A percentile compares a stretch with the other conserved stretches of the same genome.
These are phyloP conservation scores for Zophobas morio DNA, from an alignment of 1,140 invertebrate species.

Conservation along the genomic window DNA sequence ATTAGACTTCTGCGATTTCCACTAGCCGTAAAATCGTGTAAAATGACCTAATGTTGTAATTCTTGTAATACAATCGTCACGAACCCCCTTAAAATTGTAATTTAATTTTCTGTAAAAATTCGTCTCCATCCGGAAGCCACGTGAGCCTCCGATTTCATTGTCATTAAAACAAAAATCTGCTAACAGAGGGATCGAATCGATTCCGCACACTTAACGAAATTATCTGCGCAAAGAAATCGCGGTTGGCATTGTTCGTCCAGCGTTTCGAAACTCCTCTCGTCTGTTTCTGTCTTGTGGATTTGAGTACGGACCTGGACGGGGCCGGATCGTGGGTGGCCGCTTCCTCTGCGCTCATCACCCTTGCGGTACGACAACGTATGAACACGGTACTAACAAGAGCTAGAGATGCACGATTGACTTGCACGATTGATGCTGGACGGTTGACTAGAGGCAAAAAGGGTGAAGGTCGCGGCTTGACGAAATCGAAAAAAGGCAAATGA, in stretches of 20 bases:
- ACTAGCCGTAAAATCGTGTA: too few relatives aligned
- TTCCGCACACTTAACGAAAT: conserved; percentile 28
- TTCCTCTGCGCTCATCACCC: conserved; percentile 48
- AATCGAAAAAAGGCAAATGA: conserved; percentile 18
- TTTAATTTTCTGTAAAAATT: not conserved
- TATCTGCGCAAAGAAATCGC: conserved; percentile 10
- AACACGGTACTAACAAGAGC: conserved; percentile 55
- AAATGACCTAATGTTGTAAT: not conserved
- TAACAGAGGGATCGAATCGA: conserved; percentile 18
- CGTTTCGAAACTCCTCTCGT: not conserved
- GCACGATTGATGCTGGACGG: conserved; percentile 45
- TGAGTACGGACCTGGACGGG: conserved; percentile 48
- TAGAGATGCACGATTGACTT: conserved; percentile 57
- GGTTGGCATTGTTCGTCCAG: not conserved
- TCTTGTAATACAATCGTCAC: conserved; percentile 3
- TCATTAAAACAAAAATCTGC: conserved; percentile 32
- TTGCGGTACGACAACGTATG: conserved; percentile 54
- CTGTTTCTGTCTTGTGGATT: conserved; percentile 4
- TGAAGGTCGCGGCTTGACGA: conserved; percentile 10
- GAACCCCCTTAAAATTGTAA: conserved; percentile 1
- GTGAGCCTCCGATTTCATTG: conserved; percentile 26
- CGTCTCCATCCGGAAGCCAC: conserved; percentile 14
- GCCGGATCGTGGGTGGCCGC: conserved; percentile 55
- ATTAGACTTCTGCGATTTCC: not conserved
- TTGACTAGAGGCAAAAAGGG: conserved; percentile 23